Evolutionary conservation across 2,113 vertebrate species (phyloP), one percentile per base, ranked within the genome.

Genomic region (Oryzias woworae): DNA sequence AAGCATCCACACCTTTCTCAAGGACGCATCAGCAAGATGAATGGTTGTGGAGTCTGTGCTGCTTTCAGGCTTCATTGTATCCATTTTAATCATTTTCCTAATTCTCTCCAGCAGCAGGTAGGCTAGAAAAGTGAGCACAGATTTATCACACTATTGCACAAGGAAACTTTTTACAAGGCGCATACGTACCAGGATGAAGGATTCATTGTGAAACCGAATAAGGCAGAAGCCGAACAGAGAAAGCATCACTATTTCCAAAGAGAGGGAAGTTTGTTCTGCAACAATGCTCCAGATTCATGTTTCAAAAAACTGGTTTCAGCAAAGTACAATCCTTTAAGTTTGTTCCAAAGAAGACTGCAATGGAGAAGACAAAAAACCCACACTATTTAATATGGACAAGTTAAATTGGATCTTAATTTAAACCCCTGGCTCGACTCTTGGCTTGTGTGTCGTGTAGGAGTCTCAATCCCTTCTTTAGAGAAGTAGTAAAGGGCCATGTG

Each of bases 141-240:
- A 31, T 61, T 60, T 44, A 16, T 22, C 15, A 31, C 12, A 46
- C 26, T 65, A 58, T 48, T 58, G 58, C 18, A 50, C 54, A 64
- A 61, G 31, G 5, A 73, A 75, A 5, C 36, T 5, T 8, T 17
- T 18, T 5, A 56, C 17, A 3, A 58, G 53, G 36, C n/a, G 55
- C 7, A 22, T 18, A 15, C 17, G 24, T 20, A 7, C 4, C 24
- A 44, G 5, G 7, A 56, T 36, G 36, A 81, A 47, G 26, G 4
- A 31, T 41, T 28, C 28, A 64, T n/a, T 8, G 16, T 28, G 43
- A 15, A 54, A 36, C 0, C 20, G 17, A 71, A 62, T 31, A 49
- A 73, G 61, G 31, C 31, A 7, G 18, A 62, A 14, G 49, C 43
- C 18, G 10, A 71, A 70, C 4, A 15, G n/a, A 48, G 7, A 22